Percentiles rank a stretch among this genome's conserved stretches.
Conservation (phyloP, 2,888 invertebrate species). For the Cheilosia impressa region DNA sequence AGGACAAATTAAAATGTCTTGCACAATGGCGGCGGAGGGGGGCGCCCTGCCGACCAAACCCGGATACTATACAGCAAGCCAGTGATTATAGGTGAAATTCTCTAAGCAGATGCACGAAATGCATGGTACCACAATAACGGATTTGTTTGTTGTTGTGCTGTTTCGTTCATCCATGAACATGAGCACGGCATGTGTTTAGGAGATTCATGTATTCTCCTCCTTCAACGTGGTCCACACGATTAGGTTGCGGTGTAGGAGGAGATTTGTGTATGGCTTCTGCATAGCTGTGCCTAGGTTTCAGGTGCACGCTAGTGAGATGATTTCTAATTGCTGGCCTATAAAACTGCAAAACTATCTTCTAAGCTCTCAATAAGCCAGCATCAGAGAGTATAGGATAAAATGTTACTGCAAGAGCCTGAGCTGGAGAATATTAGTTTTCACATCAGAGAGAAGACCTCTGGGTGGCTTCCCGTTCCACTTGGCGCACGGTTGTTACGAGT, state of each 20-base stretch:
- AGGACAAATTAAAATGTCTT: conserved; percentile 78
- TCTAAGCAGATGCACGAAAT: conserved; percentile 74
- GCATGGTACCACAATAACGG: conserved; percentile 68
- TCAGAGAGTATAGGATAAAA: conserved; percentile 41
- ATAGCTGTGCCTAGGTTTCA: conserved; percentile 41
- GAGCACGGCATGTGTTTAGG: conserved; percentile 72
- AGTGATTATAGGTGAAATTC: conserved; percentile 72
- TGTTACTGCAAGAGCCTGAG: background rate
- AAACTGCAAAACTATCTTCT: conserved; percentile 62
- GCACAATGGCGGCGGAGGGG: conserved; percentile 21
- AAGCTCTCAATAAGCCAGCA: conserved; percentile 69
- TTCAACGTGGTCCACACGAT: conserved; percentile 64
- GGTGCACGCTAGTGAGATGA: conserved; percentile 71
- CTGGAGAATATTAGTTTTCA: conserved; percentile 45
- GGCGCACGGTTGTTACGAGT: conserved; percentile 47
- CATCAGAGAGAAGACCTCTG: conserved; percentile 59
- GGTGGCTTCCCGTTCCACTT: conserved; percentile 70
- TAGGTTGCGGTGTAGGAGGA: conserved; percentile 66
- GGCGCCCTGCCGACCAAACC: conserved; percentile 43
- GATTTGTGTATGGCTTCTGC: conserved; percentile 66
- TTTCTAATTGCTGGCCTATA: conserved; percentile 75
- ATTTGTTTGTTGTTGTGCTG: conserved; percentile 50
- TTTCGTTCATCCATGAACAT: conserved; percentile 65
- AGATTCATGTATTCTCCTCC: conserved; percentile 65
- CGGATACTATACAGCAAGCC: conserved; percentile 67